Conservation (phyloP, 2,797 vertebrate genomes). For the Denticeps clupeoides region DNA sequence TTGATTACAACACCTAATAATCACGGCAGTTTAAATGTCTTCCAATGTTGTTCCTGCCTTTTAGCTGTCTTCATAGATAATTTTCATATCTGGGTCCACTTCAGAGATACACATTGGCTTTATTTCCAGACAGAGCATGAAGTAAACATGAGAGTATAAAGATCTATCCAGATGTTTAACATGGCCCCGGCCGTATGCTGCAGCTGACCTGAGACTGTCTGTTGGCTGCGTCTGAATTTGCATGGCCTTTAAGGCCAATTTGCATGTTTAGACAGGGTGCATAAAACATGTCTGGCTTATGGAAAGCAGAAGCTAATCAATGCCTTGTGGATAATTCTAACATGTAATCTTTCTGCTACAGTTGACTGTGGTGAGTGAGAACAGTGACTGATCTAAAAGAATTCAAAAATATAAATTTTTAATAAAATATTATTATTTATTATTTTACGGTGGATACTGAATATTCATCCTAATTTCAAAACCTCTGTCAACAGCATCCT, state of each 20-base stretch:
- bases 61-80: slow-evolving; percentile 13
- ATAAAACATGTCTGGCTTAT: slow-evolving; percentile 29
- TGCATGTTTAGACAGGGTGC: slow-evolving; percentile 31
- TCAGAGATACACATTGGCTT: not conserved
- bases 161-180: not conserved
- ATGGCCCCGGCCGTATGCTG: not conserved
- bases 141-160: not conserved
- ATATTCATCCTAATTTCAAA: too few relatives aligned
- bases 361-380: too few relatives aligned
- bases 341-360: too few relatives aligned
- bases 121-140: not conserved
- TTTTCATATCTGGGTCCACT: not conserved
- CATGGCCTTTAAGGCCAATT: slow-evolving; percentile 44
- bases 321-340: too few relatives aligned
- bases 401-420: too few relatives aligned
- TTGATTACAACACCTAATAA: slow-evolving; percentile 11
- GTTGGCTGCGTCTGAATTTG: slow-evolving; percentile 44
- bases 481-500: slow-evolving; percentile 62
- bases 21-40: slow-evolving; percentile 20
- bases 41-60: slow-evolving; percentile 16
- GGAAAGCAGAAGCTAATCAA: slow-evolving; percentile 29
- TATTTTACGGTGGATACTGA: too few relatives aligned
- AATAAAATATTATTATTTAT: too few relatives aligned
- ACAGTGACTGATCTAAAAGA: too few relatives aligned
- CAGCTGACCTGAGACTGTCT: not conserved